Base-by-base conservation (phyloP, 2,113 vertebrate genomes). In the Pyrgilauda ruficollis region DNA sequence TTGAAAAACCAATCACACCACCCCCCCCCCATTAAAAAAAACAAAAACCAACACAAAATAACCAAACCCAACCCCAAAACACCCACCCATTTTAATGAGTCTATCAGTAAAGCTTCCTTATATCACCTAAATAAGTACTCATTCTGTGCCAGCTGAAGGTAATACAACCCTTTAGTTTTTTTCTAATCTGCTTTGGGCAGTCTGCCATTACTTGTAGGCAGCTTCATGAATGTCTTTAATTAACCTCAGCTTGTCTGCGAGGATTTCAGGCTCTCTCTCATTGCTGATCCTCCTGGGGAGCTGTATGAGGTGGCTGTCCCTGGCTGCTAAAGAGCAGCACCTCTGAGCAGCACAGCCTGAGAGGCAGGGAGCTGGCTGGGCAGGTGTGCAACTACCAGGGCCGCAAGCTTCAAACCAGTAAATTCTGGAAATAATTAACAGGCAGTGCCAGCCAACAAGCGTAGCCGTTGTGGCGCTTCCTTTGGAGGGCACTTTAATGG, bases 381-480 rank as follows among this genome's bases (percentile, higher is more conserved):
- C 69, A 63, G 79, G 15, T 0, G 0, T 28, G 44, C 1, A 1
- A 39, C 52, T 74, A 4, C 50, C 58, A 49, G 47, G 39, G 47
- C 77, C 3, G 31, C 41, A 56, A 91, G 64, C 78, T 76, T 44
- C 52, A 17, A 56, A 75, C 2, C 30, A 75, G 69, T 78, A 67
- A 93, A 59, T 70, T 87, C 87, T 93, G 92, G 80, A 94, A 95
- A 94, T 95, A 64, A 94, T 94, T 92, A 87, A 96, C 89, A 92
- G 41, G 61, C 84, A 63, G 56, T 8, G 6, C 37, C 67, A 59
- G 77, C 69, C 70, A 56, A 24, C 2, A 1, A 52, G 18, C 0
- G 0, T 44, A 52, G 91, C 43, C 28, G 0, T 70, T 75, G 50
- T 0, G 2, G 43, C 20, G 16, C 84, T 91, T 90, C 87, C 80